Base-by-base conservation (phyloP, 2,113 vertebrate species). In the Patagioenas fasciata region DNA sequence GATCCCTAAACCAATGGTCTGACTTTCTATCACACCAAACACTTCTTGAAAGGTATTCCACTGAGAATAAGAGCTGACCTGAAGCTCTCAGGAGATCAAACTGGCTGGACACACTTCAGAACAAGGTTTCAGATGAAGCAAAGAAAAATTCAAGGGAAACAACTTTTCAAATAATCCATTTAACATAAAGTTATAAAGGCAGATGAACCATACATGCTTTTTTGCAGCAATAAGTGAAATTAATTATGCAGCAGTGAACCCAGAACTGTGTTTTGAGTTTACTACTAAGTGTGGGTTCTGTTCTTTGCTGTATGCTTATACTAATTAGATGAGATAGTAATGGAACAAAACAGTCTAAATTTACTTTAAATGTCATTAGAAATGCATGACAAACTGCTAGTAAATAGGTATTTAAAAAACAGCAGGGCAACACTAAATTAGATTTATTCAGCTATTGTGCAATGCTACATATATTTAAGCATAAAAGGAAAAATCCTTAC, bases 331-430 rank as follows among this genome's bases (percentile, higher is more conserved):
- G 16, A 92, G 40, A 90, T 36, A 83, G 25, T 77, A 91, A 85
- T 26, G 48, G 82, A 92, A 94, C 9, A 80, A 93, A 93, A 11
- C 21, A 60, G 32, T 67, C 42, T 74, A 81, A 67, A 80, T 88
- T 95, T 74, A 57, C 34, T 74, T 15, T 9, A 4, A 36, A 14
- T 80, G 38, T 34, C 57, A 36, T 71, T 81, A 84, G 38, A 86
- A 94, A 96, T 64, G 44, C 15, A 73, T 48, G 28, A 81, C 24
- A 90, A 94, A 81, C 23, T 75, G 60, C 60, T 32, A 72, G 54
- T 34, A 93, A 94, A 69, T 24, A 72, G 40, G 70, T 69, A 89
- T 91, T 81, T 92, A 34, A 91, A 65, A 87, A 91, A 24, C 28
- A 84, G 60, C 31, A 84, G 10, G 51, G 53, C 48, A 86, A 53